Evolutionary conservation across 2,888 invertebrate species (phyloP).

Genomic region (Pseudoips prasinana): DNA sequence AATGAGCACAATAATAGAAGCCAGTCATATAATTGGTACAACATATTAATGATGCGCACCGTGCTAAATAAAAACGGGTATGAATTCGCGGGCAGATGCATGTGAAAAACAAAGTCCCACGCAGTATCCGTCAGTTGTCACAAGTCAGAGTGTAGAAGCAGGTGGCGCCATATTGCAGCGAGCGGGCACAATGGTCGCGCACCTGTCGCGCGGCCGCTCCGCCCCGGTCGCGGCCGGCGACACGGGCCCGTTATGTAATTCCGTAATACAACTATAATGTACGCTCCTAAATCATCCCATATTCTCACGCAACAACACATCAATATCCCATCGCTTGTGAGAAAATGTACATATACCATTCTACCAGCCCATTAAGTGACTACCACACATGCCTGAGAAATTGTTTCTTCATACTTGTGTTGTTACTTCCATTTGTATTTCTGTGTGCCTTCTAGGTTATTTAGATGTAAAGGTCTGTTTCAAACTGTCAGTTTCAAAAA

Average conservation of each 20-base stretch:
- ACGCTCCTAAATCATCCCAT: slow-evolving; percentile 50
- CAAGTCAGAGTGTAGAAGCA: slow-evolving; percentile 9
- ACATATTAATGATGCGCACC: no score
- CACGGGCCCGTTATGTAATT: slow-evolving; percentile 68
- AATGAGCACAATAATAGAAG: no score
- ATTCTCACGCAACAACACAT: slow-evolving; percentile 67
- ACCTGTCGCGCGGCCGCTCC: slow-evolving; percentile 49
- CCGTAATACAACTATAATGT: slow-evolving; percentile 61
- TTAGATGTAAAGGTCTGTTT: no score
- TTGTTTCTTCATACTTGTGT: slow-evolving; percentile 18
- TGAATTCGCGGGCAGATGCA: no score
- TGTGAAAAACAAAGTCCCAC: no score
- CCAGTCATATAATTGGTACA: no score
- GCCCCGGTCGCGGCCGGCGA: slow-evolving; percentile 35
- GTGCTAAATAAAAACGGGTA: no score
- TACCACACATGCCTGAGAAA: slow-evolving; percentile 22
- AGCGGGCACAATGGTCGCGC: slow-evolving; percentile 25
- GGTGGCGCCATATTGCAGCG: slow-evolving; percentile 32
- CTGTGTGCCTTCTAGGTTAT: background rate
- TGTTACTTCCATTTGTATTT: slow-evolving; percentile 6
- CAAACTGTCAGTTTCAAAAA: no score
- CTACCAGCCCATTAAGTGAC: slow-evolving; percentile 20
- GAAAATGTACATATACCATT: slow-evolving; percentile 33
- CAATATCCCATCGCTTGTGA: slow-evolving; percentile 54
- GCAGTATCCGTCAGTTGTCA: no score